These are phyloP conservation scores for Crocuta crocuta DNA, from an alignment of 2,113 vertebrate genomes.

Conservation along the genomic window DNA sequence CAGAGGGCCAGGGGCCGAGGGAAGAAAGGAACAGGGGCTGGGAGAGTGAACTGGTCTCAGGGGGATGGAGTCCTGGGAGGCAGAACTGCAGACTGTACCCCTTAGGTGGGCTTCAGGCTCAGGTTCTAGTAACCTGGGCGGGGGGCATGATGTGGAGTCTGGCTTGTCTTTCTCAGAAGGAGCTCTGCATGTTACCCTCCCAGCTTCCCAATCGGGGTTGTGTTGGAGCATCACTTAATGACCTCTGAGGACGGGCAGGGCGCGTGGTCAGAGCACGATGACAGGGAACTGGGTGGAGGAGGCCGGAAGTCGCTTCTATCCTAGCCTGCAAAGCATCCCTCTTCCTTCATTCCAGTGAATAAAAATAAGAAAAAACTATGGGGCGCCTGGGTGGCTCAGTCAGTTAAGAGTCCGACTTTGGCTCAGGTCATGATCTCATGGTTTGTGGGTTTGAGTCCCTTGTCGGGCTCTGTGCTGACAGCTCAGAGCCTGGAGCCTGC, in stretches of 20 bases:
- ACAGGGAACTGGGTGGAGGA: not conserved
- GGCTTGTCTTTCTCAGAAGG: slow-evolving; percentile 74
- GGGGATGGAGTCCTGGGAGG: slow-evolving; percentile 56
- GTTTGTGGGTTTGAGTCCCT: too few relatives aligned
- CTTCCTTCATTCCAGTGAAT: slow-evolving; percentile 17
- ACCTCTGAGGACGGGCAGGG: not conserved
- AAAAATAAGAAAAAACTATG: not conserved
- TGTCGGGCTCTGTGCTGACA: too few relatives aligned
- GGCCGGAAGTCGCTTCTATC: accelerated
- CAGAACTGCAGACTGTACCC: slow-evolving; percentile 33
- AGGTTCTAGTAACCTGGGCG: slow-evolving; percentile 53
- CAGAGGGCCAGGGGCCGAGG: not conserved
- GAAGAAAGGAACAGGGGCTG: not conserved
- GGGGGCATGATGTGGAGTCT: not conserved
- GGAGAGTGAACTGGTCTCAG: slow-evolving; percentile 68
- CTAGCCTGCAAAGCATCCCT: not conserved
- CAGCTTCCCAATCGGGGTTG: slow-evolving; percentile 36
- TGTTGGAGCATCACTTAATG: slow-evolving; percentile 68
- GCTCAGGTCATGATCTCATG: too few relatives aligned
- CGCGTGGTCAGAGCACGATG: not conserved
- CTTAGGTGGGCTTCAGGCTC: not conserved
- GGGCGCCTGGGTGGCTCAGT: too few relatives aligned
- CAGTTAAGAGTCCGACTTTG: too few relatives aligned
- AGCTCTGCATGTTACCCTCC: slow-evolving; percentile 59
- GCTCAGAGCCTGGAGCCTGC: too few relatives aligned